A percentile compares a stretch with the other conserved stretches of the same genome.
phyloP scores from a whole-genome alignment of 2,888 invertebrate species.

The Amblyjoppa fuscipennis region DNA sequence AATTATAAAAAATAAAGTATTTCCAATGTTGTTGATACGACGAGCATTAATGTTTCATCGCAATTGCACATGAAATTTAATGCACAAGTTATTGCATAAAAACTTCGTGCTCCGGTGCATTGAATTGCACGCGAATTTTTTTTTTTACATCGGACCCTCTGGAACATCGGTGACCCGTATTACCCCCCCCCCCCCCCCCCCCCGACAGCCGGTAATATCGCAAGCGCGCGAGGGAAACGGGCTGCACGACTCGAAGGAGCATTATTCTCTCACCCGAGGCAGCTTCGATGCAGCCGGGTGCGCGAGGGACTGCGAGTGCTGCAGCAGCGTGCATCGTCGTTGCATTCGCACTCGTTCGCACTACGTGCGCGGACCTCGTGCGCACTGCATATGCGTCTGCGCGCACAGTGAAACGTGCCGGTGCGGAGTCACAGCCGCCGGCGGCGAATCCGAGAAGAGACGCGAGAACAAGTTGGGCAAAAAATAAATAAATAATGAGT shows the following conservation, averaged over 20 bases:
- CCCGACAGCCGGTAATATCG: background rate
- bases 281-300: slow-evolving; percentile 13
- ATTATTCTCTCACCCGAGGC: background rate
- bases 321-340: slow-evolving; percentile 2
- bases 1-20: too few species aligned
- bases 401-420: slow-evolving; percentile 14
- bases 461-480: background rate
- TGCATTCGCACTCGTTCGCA: slow-evolving; percentile 6
- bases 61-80: too few species aligned
- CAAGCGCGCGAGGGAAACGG: background rate
- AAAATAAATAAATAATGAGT: background rate
- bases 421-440: background rate
- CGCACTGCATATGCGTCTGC: slow-evolving; percentile 20
- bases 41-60: too few species aligned
- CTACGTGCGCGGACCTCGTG: slow-evolving; percentile 11
- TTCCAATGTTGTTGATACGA: too few species aligned
- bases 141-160: background rate
- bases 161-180: background rate
- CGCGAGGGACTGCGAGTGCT: background rate
- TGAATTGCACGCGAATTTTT: background rate
- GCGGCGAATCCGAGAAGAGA: slow-evolving; percentile 7
- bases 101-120: too few species aligned
- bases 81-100: too few species aligned
- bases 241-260: background rate
- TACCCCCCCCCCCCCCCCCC: background rate